Conservation (phyloP, 2,888 invertebrate species). For the Cephus runcator region DNA sequence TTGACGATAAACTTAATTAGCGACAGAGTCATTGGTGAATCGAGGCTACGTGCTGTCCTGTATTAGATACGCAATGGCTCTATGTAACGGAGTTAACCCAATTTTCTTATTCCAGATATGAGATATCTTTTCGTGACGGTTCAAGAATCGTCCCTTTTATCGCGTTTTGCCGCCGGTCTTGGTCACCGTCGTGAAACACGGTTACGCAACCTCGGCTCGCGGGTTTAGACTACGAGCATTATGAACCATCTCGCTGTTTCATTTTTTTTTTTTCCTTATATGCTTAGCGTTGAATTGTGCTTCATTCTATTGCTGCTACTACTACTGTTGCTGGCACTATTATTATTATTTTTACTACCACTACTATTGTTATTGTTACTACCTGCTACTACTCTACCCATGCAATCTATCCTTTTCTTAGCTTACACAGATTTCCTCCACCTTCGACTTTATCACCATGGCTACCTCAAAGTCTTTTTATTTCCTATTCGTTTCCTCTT, state of each 20-base stretch:
- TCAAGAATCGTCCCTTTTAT: slow-evolving; percentile 54
- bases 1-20: neutral
- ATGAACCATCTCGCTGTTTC: neutral
- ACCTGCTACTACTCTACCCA: neutral
- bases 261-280: neutral
- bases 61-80: slow-evolving; percentile 7
- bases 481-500: slow-evolving; percentile 25
- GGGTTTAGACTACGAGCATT: neutral
- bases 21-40: neutral
- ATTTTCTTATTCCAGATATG: slow-evolving; percentile 50
- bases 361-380: neutral
- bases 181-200: slow-evolving; percentile 40
- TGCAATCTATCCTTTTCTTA: neutral
- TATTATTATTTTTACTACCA: neutral
- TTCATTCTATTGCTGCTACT: neutral
- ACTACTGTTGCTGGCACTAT: neutral
- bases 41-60: neutral
- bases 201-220: slow-evolving; percentile 39
- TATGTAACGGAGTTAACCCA: slow-evolving; percentile 44
- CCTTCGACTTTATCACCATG: neutral
- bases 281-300: neutral
- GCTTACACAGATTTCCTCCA: neutral
- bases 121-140: slow-evolving; percentile 51
- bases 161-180: slow-evolving; percentile 29
- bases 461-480: slow-evolving; percentile 11